phyloP scores from a whole-genome alignment of 2,888 invertebrate genomes.

The Drosophila infuscata region DNA sequence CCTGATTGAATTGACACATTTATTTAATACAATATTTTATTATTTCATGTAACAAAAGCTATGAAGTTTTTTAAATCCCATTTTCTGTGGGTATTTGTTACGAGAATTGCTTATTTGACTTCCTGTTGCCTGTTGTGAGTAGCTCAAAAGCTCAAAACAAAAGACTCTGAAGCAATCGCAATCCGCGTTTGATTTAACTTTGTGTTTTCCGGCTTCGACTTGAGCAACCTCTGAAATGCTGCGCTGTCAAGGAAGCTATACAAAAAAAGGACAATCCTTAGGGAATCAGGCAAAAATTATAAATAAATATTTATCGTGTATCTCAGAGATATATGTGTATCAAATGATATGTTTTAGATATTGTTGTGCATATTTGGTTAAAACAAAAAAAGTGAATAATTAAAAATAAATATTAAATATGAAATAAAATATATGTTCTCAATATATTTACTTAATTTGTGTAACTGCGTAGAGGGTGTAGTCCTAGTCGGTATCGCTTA shows the following conservation, averaged over 20 bases:
- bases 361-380: neutral
- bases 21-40: neutral
- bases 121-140: conserved; percentile 1
- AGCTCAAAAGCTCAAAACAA: conserved; percentile 47
- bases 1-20: neutral
- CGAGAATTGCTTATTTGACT: conserved; percentile 28
- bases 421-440: neutral
- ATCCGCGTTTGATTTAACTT: conserved; percentile 55
- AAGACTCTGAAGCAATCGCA: conserved; percentile 55
- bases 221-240: conserved; percentile 26
- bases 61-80: neutral
- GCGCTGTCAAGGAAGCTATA: neutral
- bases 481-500: neutral
- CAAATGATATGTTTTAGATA: no score
- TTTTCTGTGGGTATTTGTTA: conserved; percentile 3
- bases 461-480: conserved; percentile 7
- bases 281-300: no score
- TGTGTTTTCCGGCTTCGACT: conserved; percentile 14
- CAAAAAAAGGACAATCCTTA: no score
- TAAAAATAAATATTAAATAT: neutral
- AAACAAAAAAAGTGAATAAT: neutral
- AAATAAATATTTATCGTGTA: no score
- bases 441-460: neutral
- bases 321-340: no score
- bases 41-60: neutral